Conservation (phyloP, 2,888 invertebrate species). For the Drosophila robusta region DNA sequence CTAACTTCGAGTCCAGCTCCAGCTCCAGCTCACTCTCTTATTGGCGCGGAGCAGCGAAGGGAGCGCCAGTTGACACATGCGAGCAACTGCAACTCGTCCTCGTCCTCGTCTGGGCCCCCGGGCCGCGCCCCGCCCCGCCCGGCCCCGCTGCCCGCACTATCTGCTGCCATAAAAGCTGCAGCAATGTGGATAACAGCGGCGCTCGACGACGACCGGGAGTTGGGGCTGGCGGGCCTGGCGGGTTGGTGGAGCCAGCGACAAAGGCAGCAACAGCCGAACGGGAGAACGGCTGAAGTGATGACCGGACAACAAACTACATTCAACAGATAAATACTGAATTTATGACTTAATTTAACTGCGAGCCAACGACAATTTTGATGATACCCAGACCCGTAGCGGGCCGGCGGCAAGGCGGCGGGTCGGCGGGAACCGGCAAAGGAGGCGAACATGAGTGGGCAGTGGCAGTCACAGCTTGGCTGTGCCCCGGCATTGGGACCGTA, state of each 20-base stretch:
- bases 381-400: slow-evolving; percentile 47
- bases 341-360: slow-evolving; percentile 85
- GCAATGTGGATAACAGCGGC: slow-evolving; percentile 64
- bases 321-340: slow-evolving; percentile 84
- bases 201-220: slow-evolving; percentile 10
- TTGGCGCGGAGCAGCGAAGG: slow-evolving; percentile 23
- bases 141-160: slow-evolving; percentile 34
- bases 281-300: slow-evolving; percentile 72
- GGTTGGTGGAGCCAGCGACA: slow-evolving; percentile 52
- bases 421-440: slow-evolving; percentile 19
- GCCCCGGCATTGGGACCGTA: slow-evolving; percentile 31
- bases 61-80: slow-evolving; percentile 72
- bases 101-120: slow-evolving; percentile 19
- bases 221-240: not conserved
- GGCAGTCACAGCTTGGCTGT: slow-evolving; percentile 62
- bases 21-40: slow-evolving; percentile 1
- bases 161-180: slow-evolving; percentile 76
- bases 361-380: slow-evolving; percentile 81
- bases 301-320: slow-evolving; percentile 83
- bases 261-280: slow-evolving; percentile 51
- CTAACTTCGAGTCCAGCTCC: slow-evolving; percentile 39
- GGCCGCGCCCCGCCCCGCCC: slow-evolving; percentile 22
- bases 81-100: slow-evolving; percentile 40
- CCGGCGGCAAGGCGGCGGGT: not conserved
- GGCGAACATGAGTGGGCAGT: slow-evolving; percentile 73